Percentiles rank a stretch among this genome's conserved stretches.
Conservation (phyloP, 2,888 invertebrate genomes). For the Drosophila robusta region DNA sequence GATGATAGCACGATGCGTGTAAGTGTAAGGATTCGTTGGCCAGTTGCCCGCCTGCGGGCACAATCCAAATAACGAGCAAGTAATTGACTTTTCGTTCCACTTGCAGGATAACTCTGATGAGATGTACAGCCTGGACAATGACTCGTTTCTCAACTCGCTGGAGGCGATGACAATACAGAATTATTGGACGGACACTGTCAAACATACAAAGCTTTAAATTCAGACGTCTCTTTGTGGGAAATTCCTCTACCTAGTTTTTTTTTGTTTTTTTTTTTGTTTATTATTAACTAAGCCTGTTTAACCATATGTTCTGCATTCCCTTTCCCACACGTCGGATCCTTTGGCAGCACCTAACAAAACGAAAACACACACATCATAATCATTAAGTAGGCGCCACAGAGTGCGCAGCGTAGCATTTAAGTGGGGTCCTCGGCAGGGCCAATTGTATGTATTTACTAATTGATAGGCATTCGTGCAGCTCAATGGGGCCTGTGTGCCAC, state of each 20-base stretch:
- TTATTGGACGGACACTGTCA: conserved; percentile 96
- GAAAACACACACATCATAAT: conserved; percentile 47
- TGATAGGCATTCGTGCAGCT: conserved; percentile 57
- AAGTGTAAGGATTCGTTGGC: conserved; percentile 85
- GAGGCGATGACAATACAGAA: conserved; percentile 98
- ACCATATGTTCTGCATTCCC: conserved; percentile 2
- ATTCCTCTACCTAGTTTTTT: not conserved
- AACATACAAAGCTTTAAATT: conserved; percentile 92
- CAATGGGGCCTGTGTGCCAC: conserved; percentile 30
- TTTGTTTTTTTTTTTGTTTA: conserved; percentile 4
- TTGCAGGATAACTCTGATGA: conserved; percentile 95
- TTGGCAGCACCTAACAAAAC: conserved; percentile 8
- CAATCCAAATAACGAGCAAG: not conserved
- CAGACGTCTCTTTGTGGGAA: conserved; percentile 17
- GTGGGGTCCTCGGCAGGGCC: conserved; percentile 11
- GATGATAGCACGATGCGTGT: conserved; percentile 94
- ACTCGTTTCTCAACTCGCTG: conserved; percentile 95
- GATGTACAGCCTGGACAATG: conserved; percentile 97
- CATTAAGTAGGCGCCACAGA: conserved; percentile 43
- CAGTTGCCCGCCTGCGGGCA: conserved; percentile 7
- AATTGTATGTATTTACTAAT: conserved; percentile 65
- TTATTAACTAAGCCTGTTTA: not conserved
- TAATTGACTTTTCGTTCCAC: not conserved
- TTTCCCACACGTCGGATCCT: not conserved
- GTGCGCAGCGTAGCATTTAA: conserved; percentile 50